Evolutionary conservation across 2,888 invertebrate species (phyloP).

Genomic region (Neria commutata): DNA sequence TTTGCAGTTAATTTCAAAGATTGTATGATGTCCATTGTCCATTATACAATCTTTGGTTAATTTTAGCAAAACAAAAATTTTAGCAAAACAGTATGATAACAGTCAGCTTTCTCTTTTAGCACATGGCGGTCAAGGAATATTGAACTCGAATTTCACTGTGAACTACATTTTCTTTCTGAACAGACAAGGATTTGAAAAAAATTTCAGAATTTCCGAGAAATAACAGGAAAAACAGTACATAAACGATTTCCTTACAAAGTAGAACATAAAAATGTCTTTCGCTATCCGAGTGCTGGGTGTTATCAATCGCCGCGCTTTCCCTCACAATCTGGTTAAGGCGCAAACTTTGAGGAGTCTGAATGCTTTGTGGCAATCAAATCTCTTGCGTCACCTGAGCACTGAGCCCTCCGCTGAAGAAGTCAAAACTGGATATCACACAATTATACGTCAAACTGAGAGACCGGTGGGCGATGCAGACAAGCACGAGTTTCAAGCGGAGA

Average conservation of each 20-base stretch:
- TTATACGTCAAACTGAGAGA: slow-evolving; percentile 45
- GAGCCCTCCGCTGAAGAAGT: slow-evolving; percentile 20
- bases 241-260: background rate
- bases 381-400: slow-evolving; percentile 32
- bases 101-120: no score
- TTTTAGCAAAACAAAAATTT: no score
- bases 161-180: slow-evolving; percentile 12
- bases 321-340: slow-evolving; percentile 8
- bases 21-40: no score
- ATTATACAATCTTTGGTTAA: no score
- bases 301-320: slow-evolving; percentile 8
- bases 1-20: no score
- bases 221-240: slow-evolving; percentile 7
- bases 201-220: slow-evolving; percentile 22
- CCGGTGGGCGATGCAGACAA: slow-evolving; percentile 63
- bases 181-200: slow-evolving; percentile 13
- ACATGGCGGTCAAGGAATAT: no score
- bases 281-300: slow-evolving; percentile 27
- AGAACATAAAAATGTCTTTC: slow-evolving; percentile 29
- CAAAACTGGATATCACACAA: slow-evolving; percentile 32
- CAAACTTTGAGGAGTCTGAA: no score
- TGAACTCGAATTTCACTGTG: no score
- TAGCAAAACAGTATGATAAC: no score
- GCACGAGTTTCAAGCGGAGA: slow-evolving; percentile 96
- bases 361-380: no score